phyloP scores from a whole-genome alignment of 2,888 invertebrate species.

The Liopterus haemorrhoidalis region DNA sequence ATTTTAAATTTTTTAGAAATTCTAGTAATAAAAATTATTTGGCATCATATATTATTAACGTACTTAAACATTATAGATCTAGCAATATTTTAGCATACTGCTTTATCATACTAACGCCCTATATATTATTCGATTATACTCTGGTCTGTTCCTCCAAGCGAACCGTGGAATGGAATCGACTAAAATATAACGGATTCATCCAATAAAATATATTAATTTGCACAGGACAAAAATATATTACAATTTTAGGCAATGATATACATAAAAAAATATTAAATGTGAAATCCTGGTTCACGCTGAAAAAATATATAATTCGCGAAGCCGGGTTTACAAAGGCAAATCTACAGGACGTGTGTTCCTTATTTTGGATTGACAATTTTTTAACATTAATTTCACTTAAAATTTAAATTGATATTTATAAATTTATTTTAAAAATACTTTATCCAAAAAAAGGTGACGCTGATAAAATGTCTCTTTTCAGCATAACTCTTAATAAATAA shows the following conservation, averaged over 20 bases:
- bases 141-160: no score
- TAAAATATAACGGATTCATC: constrained; percentile 19
- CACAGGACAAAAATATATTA: constrained; percentile 24
- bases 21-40: constrained; percentile 25
- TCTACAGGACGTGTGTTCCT: constrained; percentile 34
- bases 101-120: no score
- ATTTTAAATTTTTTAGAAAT: constrained; percentile 19
- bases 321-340: constrained; percentile 41
- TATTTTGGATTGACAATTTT: constrained; percentile 21
- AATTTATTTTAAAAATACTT: no score
- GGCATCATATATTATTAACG: constrained; percentile 24
- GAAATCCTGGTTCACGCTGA: constrained; percentile 34
- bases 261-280: constrained; percentile 20
- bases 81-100: constrained; percentile 22
- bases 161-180: no score
- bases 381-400: no score
- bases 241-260: constrained; percentile 21
- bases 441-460: no score
- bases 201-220: constrained; percentile 16
- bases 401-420: no score
- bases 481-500: no score
- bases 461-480: no score
- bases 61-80: constrained; percentile 21
- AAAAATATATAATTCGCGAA: constrained; percentile 41
- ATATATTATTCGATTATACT: constrained; percentile 13